Conservation (phyloP, 2,113 vertebrate species). For the Manacus vitellinus region DNA sequence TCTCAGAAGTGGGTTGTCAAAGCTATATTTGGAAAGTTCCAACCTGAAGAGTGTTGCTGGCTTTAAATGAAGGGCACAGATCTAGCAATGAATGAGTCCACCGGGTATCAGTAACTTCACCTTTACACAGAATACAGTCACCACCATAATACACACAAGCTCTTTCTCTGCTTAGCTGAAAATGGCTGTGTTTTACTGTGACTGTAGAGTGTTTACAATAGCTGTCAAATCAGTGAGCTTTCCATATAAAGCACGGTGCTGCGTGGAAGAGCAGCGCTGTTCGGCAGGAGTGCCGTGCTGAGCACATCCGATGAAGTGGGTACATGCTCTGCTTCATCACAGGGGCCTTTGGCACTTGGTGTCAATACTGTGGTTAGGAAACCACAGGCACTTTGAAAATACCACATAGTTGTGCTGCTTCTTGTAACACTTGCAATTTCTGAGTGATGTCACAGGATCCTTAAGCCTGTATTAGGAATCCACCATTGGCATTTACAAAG, state of each 20-base stretch:
- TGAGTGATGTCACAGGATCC: not conserved
- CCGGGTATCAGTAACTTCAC: not conserved
- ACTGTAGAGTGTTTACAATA: not conserved
- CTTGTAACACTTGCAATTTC: not conserved
- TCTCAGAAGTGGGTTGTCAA: constrained; percentile 43
- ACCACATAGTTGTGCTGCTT: not conserved
- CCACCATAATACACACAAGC: not conserved
- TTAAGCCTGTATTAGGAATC: not conserved
- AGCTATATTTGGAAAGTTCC: constrained; percentile 50
- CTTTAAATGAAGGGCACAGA: constrained; percentile 43
- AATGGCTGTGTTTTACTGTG: not conserved
- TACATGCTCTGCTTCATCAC: not conserved
- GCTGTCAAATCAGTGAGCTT: not conserved
- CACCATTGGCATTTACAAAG: not conserved
- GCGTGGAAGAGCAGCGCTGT: not conserved
- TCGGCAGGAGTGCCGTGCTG: not conserved
- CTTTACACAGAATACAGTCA: not conserved
- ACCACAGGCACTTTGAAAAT: not conserved
- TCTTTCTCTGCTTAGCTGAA: not conserved
- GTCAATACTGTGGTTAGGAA: not conserved
- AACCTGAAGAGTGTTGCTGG: not conserved
- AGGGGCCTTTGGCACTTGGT: not conserved
- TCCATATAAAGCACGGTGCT: not conserved
- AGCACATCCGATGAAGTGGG: not conserved
- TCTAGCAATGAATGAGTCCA: not conserved